These are phyloP conservation scores for Spilogale gracilis DNA, from an alignment of 2,113 vertebrate species.

Conservation along the genomic window DNA sequence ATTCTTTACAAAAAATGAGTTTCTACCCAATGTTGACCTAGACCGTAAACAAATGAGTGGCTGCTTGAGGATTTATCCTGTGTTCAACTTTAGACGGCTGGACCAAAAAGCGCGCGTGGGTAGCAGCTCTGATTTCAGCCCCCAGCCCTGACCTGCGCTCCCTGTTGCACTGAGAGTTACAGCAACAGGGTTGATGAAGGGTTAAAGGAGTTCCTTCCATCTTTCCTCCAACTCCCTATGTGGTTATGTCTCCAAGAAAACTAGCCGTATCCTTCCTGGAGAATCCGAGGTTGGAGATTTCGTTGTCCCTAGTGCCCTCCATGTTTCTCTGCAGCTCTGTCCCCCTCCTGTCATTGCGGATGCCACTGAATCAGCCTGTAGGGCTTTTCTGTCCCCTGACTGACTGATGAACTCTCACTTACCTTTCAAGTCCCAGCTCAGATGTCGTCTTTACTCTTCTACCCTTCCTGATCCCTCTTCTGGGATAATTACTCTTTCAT, in stretches of 20 bases:
- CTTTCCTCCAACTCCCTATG: neutral
- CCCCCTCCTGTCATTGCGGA: neutral
- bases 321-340: accelerated
- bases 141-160: neutral
- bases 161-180: too few species aligned
- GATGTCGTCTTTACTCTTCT: neutral
- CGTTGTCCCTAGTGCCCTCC: accelerated
- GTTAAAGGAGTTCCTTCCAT: neutral
- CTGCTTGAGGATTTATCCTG: neutral
- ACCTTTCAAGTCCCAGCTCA: neutral
- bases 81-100: neutral
- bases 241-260: neutral
- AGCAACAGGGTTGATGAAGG: neutral
- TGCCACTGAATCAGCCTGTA: neutral
- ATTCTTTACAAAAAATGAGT: constrained; percentile 17
- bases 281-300: neutral
- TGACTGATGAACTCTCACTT: neutral
- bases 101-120: neutral
- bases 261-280: neutral
- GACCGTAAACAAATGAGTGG: neutral
- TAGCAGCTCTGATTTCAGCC: neutral
- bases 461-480: neutral
- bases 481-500: neutral
- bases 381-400: neutral
- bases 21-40: neutral